A percentile compares a stretch with the other conserved stretches of the same genome.
These are phyloP conservation scores for Macrophya annulata DNA, from an alignment of 2,888 invertebrate genomes.

Conservation along the genomic window DNA sequence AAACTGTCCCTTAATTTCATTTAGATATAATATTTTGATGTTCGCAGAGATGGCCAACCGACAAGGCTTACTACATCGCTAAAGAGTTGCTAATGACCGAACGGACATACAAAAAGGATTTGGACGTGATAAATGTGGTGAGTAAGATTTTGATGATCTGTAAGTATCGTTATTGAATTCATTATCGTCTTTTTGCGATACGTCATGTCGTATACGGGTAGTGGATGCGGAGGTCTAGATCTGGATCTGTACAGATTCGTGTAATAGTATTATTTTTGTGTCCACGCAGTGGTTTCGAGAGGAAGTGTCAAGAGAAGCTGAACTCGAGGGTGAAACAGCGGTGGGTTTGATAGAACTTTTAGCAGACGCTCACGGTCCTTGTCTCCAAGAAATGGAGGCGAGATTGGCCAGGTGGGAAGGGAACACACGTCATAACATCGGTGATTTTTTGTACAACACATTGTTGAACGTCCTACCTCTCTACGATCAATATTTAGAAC, in stretches of 20 bases:
- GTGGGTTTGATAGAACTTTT: slow-evolving; percentile 86
- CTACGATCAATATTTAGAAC: slow-evolving; percentile 88
- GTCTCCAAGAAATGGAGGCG: slow-evolving; percentile 90
- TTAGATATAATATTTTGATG: background rate
- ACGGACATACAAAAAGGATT: slow-evolving; percentile 95
- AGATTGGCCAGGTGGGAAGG: slow-evolving; percentile 89
- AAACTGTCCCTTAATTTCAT: background rate
- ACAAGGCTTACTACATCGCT: slow-evolving; percentile 91
- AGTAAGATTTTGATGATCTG: slow-evolving; percentile 74
- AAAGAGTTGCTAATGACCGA: slow-evolving; percentile 98
- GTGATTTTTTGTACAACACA: slow-evolving; percentile 88
- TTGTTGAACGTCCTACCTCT: slow-evolving; percentile 83
- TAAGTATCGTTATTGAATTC: background rate
- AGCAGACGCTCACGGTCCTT: slow-evolving; percentile 90
- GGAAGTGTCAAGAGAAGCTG: slow-evolving; percentile 84
- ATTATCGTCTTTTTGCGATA: no score
- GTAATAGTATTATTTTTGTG: background rate
- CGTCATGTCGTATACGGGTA: no score
- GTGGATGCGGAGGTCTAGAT: no score
- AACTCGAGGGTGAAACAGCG: slow-evolving; percentile 84
- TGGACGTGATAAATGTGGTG: slow-evolving; percentile 95
- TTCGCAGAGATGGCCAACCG: slow-evolving; percentile 84
- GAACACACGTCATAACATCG: slow-evolving; percentile 84
- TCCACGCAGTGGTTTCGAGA: slow-evolving; percentile 87
- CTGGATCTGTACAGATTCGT: background rate